Evolutionary conservation across 2,113 vertebrate genomes (phyloP), one percentile per base, ranked within the genome.

Genomic region (Odocoileus hemionus): DNA sequence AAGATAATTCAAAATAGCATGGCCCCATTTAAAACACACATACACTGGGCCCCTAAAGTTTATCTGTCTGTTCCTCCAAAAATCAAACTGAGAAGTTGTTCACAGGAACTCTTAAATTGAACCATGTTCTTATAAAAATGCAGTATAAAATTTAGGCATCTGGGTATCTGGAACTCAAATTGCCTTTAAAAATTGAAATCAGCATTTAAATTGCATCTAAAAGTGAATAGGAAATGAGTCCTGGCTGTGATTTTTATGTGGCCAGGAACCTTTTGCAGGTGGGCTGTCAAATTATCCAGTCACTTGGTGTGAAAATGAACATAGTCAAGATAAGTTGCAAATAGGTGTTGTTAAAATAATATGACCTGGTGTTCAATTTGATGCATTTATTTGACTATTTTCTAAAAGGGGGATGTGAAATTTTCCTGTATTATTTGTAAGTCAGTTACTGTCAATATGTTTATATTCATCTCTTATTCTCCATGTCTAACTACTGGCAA

Each of bases 131-230:
- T 89, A 67, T 90, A 97, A 96, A 97, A 97, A 84, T 74, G 3
- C 39, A 96, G 33, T 21, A 87, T 94, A 96, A 93, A 97, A 95
- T 95, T 95, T 96, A 96, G 58, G 52, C 90, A 96, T 97, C 91
- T 96, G 95, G 90, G 47, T 95, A 92, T 79, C 94, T 95, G 93
- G 79, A 96, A 91, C n/a, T 93, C 52, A 96, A 74, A 21, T 89
- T 97, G 61, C 14, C 79, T 97, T 96, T 89, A 84, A 93, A 89
- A 52, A 92, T 93, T 97, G 95, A 97, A 96, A 82, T 95, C 70
- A 76, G 25, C 61, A 39, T 33, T 95, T 89, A 89, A 91, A 95
- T 96, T 95, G 7, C 47, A 95, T 95, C 26, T 70, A 80, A 94
- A 93, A 96, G 55, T 94, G 89, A 97, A 43, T 78, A 86, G 83